These are phyloP conservation scores for Peromyscus polionotus DNA, from an alignment of 2,113 vertebrate genomes.

Conservation along the genomic window DNA sequence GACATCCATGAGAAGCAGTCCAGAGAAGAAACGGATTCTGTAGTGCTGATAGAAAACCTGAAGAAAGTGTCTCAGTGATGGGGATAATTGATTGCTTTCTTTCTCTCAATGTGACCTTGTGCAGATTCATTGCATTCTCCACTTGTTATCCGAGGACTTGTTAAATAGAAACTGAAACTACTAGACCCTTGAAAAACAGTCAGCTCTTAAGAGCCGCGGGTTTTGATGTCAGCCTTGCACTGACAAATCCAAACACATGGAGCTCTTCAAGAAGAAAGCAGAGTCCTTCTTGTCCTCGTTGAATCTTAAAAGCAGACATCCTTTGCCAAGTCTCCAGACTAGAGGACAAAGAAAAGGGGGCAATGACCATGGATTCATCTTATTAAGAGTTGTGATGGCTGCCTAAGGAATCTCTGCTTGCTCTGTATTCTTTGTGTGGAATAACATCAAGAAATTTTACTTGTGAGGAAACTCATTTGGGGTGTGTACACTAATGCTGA, in stretches of 20 bases:
- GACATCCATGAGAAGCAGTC: constrained; percentile 82
- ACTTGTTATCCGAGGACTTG: constrained; percentile 63
- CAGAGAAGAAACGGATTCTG: constrained; percentile 82
- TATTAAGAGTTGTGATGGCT: constrained; percentile 26
- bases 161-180: constrained; percentile 69
- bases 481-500: constrained; percentile 25
- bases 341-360: constrained; percentile 43
- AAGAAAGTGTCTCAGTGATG: constrained; percentile 74
- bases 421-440: constrained; percentile 54
- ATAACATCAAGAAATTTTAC: constrained; percentile 29
- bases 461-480: constrained; percentile 55
- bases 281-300: background rate
- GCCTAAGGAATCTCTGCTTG: constrained; percentile 34
- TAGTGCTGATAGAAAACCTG: constrained; percentile 82
- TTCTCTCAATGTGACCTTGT: constrained; percentile 60
- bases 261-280: constrained; percentile 43
- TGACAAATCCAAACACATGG: constrained; percentile 46
- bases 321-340: constrained; percentile 31
- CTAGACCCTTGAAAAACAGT: constrained; percentile 67
- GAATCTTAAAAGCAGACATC: constrained; percentile 52
- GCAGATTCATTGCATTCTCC: constrained; percentile 60
- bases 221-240: constrained; percentile 3
- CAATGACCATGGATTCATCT: constrained; percentile 1
- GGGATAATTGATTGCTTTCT: constrained; percentile 64
- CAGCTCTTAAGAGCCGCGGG: constrained; percentile 64